Percentiles rank a stretch among this genome's conserved stretches.
phyloP scores from a whole-genome alignment of 2,888 invertebrate genomes.

The Xestia c-nigrum region DNA sequence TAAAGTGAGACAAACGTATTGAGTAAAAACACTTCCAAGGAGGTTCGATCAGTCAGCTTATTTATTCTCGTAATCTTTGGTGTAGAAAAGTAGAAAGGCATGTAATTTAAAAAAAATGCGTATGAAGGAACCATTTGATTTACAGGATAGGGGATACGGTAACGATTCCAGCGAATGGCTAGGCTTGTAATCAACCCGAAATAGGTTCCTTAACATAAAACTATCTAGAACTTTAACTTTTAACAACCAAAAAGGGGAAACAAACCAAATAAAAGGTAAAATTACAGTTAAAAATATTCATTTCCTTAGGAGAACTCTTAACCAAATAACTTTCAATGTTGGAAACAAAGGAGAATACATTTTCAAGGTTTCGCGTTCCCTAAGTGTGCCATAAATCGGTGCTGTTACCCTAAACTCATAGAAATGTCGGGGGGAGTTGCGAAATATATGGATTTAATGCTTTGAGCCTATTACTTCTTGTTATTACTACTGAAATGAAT shows the following conservation, averaged over 20 bases:
- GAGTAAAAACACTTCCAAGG: no score
- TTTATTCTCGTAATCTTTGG: no score
- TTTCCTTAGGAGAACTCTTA: slow-evolving; percentile 39
- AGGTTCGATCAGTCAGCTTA: no score
- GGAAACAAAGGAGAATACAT: slow-evolving; percentile 48
- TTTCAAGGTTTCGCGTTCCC: slow-evolving; percentile 40
- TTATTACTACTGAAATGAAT: slow-evolving; percentile 38
- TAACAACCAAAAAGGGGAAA: not conserved
- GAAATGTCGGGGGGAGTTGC: slow-evolving; percentile 26
- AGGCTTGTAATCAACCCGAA: not conserved
- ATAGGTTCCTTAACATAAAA: no score
- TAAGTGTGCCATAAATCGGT: slow-evolving; percentile 59
- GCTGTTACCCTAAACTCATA: slow-evolving; percentile 51
- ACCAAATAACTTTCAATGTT: slow-evolving; percentile 51
- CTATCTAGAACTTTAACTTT: not conserved
- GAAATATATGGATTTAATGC: slow-evolving; percentile 53
- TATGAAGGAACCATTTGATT: not conserved
- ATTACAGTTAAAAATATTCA: slow-evolving; percentile 31
- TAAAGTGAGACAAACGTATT: no score
- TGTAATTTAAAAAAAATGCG: no score
- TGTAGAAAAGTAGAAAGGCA: no score
- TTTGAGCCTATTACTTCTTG: slow-evolving; percentile 33
- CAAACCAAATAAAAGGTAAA: slow-evolving; percentile 18
- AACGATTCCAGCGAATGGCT: not conserved
- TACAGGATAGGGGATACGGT: not conserved